Evolutionary conservation across 2,888 invertebrate genomes (phyloP).

Genomic region (Peribatodes rhomboidaria): DNA sequence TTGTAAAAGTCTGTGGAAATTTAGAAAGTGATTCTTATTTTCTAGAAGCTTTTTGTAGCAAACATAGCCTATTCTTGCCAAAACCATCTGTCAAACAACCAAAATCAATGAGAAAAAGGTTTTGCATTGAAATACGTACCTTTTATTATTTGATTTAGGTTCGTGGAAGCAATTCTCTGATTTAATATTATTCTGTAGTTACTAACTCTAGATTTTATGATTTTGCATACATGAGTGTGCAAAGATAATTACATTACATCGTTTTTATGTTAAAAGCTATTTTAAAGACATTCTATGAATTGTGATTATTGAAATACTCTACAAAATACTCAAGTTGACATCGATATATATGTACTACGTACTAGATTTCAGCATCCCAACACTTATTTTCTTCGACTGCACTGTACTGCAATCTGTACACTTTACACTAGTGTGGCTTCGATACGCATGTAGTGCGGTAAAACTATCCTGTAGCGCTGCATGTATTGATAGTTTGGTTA

Average conservation of each 20-base stretch:
- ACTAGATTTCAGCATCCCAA: too few relatives aligned
- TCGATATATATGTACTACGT: too few relatives aligned
- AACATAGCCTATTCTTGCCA: not conserved
- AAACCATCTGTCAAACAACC: not conserved
- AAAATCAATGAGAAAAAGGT: too few relatives aligned
- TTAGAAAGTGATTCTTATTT: not conserved
- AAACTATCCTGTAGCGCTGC: too few relatives aligned
- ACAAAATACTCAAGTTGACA: too few relatives aligned
- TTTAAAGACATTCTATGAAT: conserved; percentile 1
- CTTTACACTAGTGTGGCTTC: too few relatives aligned
- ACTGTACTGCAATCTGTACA: too few relatives aligned
- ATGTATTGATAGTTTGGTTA: too few relatives aligned
- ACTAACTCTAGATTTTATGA: not conserved
- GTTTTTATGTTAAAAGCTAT: not conserved
- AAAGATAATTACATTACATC: not conserved
- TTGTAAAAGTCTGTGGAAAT: not conserved
- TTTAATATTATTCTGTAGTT: not conserved
- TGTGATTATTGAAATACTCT: not conserved
- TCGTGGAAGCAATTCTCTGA: not conserved
- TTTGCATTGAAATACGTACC: not conserved
- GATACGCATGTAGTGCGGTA: too few relatives aligned
- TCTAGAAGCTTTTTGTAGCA: not conserved
- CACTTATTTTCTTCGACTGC: too few relatives aligned
- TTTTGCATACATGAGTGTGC: not conserved
- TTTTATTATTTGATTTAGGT: not conserved